Conservation (phyloP, 2,113 vertebrate species). For the Festucalex cinctus region DNA sequence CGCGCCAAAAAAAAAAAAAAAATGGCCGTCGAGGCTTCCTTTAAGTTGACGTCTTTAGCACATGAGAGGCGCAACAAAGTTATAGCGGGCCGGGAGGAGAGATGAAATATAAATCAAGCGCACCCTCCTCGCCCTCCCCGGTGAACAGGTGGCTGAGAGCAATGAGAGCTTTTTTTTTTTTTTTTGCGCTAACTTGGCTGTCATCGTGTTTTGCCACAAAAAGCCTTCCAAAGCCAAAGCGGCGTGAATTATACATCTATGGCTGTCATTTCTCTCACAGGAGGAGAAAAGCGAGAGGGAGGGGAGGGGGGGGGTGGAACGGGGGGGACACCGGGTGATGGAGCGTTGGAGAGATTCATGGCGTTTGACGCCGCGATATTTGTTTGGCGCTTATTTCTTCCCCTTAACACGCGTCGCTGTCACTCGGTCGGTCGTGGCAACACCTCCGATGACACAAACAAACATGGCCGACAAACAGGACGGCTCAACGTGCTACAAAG, state of each 20-base stretch:
- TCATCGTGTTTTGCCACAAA: constrained; percentile 73
- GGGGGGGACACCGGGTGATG: constrained; percentile 16
- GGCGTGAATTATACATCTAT: constrained; percentile 79
- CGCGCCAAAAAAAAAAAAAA: too few relatives aligned
- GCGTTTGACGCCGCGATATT: constrained; percentile 74
- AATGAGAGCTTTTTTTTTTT: constrained; percentile 72
- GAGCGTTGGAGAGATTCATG: constrained; percentile 73
- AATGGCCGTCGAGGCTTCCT: constrained; percentile 61
- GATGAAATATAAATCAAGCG: constrained; percentile 77
- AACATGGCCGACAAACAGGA: too few relatives aligned
- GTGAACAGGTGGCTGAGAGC: constrained; percentile 76
- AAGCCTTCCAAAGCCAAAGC: constrained; percentile 72
- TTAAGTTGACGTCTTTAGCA: constrained; percentile 70
- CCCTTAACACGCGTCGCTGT: constrained; percentile 73
- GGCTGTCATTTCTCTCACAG: constrained; percentile 74
- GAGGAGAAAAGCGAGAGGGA: constrained; percentile 49
- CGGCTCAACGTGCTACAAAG: too few relatives aligned
- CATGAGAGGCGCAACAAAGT: constrained; percentile 70
- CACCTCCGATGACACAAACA: too few relatives aligned
- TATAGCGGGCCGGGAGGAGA: constrained; percentile 60
- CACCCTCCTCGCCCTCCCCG: constrained; percentile 60
- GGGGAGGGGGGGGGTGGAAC: constrained; percentile 21
- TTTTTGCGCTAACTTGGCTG: constrained; percentile 75
- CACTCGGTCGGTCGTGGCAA: constrained; percentile 62
- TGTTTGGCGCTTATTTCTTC: constrained; percentile 72